Conservation (phyloP, 2,888 invertebrate genomes). For the Drosophila stalkeri region DNA sequence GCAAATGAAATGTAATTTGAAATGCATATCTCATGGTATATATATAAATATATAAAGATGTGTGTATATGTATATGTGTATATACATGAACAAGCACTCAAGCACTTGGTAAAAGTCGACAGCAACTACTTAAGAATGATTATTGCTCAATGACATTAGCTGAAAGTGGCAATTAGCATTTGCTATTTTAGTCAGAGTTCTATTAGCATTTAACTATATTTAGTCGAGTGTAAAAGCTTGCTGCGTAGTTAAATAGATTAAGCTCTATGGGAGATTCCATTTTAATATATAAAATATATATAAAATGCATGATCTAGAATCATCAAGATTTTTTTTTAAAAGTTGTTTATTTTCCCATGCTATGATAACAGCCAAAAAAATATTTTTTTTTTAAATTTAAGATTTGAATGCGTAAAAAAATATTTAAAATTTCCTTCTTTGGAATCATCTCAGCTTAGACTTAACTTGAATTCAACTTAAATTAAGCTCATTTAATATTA, state of each 20-base stretch:
- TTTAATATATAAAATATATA: not conserved
- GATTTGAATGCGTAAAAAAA: not conserved
- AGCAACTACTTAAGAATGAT: slow-evolving; percentile 28
- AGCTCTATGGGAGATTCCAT: not conserved
- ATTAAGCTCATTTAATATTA: slow-evolving; percentile 15
- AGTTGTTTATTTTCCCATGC: not conserved
- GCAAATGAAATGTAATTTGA: slow-evolving; percentile 60
- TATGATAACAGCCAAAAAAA: not conserved
- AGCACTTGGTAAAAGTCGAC: slow-evolving; percentile 19
- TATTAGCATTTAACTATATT: not conserved
- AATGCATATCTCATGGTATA: slow-evolving; percentile 40
- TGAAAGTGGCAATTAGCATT: slow-evolving; percentile 26
- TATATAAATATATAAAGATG: not conserved
- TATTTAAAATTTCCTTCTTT: not conserved
- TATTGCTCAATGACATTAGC: slow-evolving; percentile 32
- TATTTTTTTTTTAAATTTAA: not conserved
- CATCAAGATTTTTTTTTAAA: no score
- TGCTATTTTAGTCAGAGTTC: not conserved
- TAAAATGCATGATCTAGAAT: no score
- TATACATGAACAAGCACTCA: not conserved
- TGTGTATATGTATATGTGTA: not conserved
- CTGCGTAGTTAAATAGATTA: not conserved
- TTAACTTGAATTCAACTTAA: not conserved
- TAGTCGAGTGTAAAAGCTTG: not conserved
- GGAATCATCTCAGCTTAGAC: not conserved